Evolutionary conservation across 2,888 invertebrate genomes (phyloP), one percentile per base, ranked within the genome.

Genomic region (Piscicola geometra): DNA sequence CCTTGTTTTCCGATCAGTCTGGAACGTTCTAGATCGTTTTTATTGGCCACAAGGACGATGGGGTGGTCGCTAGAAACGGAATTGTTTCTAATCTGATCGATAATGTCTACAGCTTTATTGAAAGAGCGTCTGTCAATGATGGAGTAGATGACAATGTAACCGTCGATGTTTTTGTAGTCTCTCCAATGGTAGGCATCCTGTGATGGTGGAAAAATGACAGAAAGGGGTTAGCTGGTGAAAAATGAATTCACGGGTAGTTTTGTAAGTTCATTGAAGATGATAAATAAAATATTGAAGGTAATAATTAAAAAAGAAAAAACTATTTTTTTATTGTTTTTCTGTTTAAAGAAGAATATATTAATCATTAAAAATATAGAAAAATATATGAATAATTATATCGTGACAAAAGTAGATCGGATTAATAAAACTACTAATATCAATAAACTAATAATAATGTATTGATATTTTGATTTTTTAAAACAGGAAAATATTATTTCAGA

Each of bases 61-160:
- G 76, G 69, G 25, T 47, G 67, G 52, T n/a, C 70, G 71, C 35
- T 35, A 9, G 35, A 56, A 1, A 18, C 21, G 25, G 28, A 35
- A 56, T 88, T 92, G 78, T 91, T 88, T 71, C 95, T 87, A 74
- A 96, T 87, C 84, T 93, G 93, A 81, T 92, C 91, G 75, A 96
- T 88, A 75, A 93, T 90, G 83, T 94, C 93, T 78, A 91, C 91
- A 2, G 93, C 92, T 74, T 91, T 88, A 81, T 90, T 90, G 86
- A 94, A 94, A 18, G 93, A 93, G 64, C 90, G 88, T 80, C 90
- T 90, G 77, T 93, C 92, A 15, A 93, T 93, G 80, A 95, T 91
- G 0, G 94, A 93, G 87, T 94, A 96, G 1, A 94, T 92, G 5
- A 95, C 90, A 35, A 95, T 90, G 85, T 93, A 94, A 18, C 94